Base-by-base conservation (phyloP, 2,797 vertebrate genomes). In the Momotus momota region DNA sequence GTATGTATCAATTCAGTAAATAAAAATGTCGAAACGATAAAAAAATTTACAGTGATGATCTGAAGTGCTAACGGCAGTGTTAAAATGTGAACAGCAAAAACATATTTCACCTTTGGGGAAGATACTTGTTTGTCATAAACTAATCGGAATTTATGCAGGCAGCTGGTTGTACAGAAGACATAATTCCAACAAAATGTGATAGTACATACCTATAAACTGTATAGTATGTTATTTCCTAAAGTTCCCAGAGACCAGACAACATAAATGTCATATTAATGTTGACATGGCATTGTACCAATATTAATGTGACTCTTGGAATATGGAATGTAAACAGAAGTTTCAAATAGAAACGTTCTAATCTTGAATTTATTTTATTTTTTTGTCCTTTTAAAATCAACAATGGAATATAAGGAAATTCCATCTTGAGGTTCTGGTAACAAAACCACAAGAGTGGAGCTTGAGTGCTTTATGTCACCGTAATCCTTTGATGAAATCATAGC, bases 291-390 rank as follows among this genome's bases (percentile, higher is more conserved):
- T 96, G 97, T 96, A 96, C 91, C 64, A 83, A 94, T 94, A 96
- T 92, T 96, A 93, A 94, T 95, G 97, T 97, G 96, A 95, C 95
- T 98, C 97, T 96, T 87, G 83, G 92, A 96, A 94, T 90, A 95
- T 95, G 91, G 79, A 86, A 94, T 94, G 86, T 95, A 97, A 98
- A 94, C 94, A 96, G 95, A 97, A 70, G 81, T 96, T 96, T 97
- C 90, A 72, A 52, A 81, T 93, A 97, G 95, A 97, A 95, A 96
- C 81, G 86, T 90, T 96, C 90, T 96, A 79, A 57, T 91, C 91
- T 96, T 95, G 94, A 95, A 83, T 87, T 93, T 77, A 90, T 92
- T 58, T 86, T 71, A 51, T 67, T 61, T 48, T 75, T 61, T 80
- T 87, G 80, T 91, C 33, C 66, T 90, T 95, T 92, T 61, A 81